Evolutionary conservation across 2,888 invertebrate species (phyloP).

Genomic region (Leptinotarsa juncta): DNA sequence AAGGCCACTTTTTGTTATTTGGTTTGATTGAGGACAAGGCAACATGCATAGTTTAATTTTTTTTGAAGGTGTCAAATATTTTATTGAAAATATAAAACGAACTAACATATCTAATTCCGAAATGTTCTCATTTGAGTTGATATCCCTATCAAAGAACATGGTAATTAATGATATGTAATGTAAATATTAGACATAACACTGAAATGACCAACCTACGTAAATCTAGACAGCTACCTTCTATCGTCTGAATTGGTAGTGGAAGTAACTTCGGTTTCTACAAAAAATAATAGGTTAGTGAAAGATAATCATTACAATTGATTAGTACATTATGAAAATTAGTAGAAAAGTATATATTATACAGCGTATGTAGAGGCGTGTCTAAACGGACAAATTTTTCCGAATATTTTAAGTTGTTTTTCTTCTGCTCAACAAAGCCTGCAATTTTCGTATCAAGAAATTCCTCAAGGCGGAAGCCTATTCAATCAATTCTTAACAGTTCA

Average conservation of each 20-base stretch:
- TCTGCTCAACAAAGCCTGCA: conserved; percentile 19
- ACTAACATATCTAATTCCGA: conserved; percentile 47
- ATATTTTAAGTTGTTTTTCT: background rate
- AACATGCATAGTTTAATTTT: background rate
- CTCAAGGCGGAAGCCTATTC: background rate
- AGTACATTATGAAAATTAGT: background rate
- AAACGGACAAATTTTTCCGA: background rate
- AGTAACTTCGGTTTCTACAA: background rate
- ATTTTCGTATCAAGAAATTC: background rate
- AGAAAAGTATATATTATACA: background rate
- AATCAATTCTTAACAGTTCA: too few species aligned
- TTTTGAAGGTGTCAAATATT: background rate
- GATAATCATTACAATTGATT: conserved; percentile 3
- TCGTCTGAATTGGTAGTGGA: conserved; percentile 31
- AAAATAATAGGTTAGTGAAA: conserved; percentile 16
- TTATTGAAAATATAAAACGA: background rate
- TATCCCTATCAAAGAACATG: background rate
- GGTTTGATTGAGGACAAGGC: background rate
- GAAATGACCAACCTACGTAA: conserved; percentile 49
- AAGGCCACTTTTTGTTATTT: too few species aligned
- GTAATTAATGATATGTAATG: conserved; percentile 35
- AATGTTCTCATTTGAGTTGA: conserved; percentile 34
- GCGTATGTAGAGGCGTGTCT: conserved; percentile 10
- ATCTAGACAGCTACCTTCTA: conserved; percentile 22
- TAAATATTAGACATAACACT: conserved; percentile 45